These are phyloP conservation scores for Sebastes itinus DNA, from an alignment of 2,797 vertebrate species.

Conservation along the genomic window DNA sequence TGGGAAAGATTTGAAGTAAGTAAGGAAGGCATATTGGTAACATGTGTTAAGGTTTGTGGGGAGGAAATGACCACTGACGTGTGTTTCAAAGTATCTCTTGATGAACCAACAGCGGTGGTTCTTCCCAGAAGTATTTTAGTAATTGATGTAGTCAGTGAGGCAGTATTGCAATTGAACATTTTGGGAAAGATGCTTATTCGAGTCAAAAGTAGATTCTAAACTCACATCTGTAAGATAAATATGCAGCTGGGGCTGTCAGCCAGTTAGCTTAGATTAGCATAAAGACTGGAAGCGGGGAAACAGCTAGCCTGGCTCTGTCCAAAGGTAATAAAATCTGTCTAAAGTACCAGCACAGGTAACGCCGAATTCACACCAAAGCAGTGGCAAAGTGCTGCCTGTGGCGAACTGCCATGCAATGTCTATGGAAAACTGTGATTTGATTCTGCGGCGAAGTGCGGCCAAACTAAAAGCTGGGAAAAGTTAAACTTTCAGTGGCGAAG, in stretches of 20 bases:
- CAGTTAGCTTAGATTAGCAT: neutral
- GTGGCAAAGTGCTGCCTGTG: no score
- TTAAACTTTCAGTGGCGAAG: rapidly evolving
- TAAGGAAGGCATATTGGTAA: conserved; percentile 1
- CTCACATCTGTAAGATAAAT: neutral
- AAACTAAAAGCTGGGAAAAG: no score
- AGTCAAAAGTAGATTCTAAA: neutral
- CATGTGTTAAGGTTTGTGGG: conserved; percentile 32
- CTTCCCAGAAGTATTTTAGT: neutral
- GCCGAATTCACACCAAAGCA: no score
- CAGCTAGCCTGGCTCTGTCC: neutral
- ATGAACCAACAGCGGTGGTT: neutral
- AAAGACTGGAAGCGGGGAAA: neutral
- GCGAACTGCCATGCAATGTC: no score
- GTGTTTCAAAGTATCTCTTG: neutral
- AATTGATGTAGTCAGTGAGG: neutral
- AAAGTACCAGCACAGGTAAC: no score
- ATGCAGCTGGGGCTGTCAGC: no score
- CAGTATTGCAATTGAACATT: neutral
- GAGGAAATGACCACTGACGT: neutral
- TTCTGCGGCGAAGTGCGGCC: no score
- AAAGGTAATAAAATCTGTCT: no score
- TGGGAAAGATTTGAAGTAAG: conserved; percentile 6
- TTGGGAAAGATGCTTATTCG: neutral
- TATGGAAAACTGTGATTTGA: no score